Evolutionary conservation across 1,140 invertebrate genomes (phyloP).

Genomic region (Neotoxoptera formosana): DNA sequence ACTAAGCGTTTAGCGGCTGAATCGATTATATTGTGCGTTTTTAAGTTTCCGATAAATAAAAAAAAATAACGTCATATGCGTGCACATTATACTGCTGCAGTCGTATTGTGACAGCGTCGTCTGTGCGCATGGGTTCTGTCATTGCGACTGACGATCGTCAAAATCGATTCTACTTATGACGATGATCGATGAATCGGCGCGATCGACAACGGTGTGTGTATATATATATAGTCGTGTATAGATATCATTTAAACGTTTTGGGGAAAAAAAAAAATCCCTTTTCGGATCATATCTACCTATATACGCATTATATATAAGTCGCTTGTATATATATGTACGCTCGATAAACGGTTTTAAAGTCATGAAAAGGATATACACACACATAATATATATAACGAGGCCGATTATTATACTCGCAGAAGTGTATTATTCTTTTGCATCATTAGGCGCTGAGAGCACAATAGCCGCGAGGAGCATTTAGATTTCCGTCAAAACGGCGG

Average conservation of each 20-base stretch:
- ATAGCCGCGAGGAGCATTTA: conserved; percentile 29
- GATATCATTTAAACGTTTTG: conserved; percentile 4
- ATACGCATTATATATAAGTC: neutral
- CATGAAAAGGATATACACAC: conserved; percentile 46
- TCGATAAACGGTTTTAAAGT: conserved; percentile 52
- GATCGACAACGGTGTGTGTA: no score
- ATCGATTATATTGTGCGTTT: neutral
- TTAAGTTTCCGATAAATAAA: neutral
- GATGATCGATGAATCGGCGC: conserved; percentile 49
- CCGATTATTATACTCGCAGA: conserved; percentile 50
- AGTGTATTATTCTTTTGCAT: conserved; percentile 55
- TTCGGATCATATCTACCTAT: conserved; percentile 11
- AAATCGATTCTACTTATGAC: conserved; percentile 21
- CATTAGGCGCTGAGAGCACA: conserved; percentile 52
- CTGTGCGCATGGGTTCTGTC: neutral
- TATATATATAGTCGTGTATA: no score
- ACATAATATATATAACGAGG: conserved; percentile 43
- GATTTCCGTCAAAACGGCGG: conserved; percentile 57
- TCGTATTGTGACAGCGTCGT: conserved; percentile 30
- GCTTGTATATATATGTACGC: no score
- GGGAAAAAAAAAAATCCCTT: conserved; percentile 36
- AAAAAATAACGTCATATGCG: conserved; percentile 1
- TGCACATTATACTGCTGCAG: neutral
- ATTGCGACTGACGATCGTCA: neutral
- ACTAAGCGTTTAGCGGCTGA: conserved; percentile 2